These are phyloP conservation scores for Phallusia fumigata DNA, from an alignment of 23 tunicate genomes.

Conservation along the genomic window DNA sequence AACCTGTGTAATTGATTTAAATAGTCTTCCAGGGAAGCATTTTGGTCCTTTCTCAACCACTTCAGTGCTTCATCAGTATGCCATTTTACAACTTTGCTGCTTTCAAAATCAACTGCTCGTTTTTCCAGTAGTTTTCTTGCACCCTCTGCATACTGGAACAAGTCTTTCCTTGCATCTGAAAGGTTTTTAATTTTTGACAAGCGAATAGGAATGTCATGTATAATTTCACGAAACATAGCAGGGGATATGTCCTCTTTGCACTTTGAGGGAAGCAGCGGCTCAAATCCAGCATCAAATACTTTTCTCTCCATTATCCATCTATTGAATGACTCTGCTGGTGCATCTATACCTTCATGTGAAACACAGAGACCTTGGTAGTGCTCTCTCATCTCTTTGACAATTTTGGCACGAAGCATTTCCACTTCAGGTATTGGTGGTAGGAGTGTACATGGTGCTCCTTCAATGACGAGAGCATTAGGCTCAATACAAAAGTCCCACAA, in stretches of 20 bases:
- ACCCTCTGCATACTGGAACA: constrained; percentile 78
- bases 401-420: constrained; percentile 51
- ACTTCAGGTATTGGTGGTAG: constrained; percentile 76
- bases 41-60: constrained; percentile 82
- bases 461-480: constrained; percentile 63
- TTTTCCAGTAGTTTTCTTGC: constrained; percentile 75
- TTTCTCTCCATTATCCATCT: constrained; percentile 87
- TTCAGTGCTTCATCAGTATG: constrained; percentile 73
- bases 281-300: constrained; percentile 65
- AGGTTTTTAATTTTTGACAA: constrained; percentile 64
- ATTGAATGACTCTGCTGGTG: constrained; percentile 82
- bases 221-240: constrained; percentile 86
- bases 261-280: constrained; percentile 71
- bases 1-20: constrained; percentile 58
- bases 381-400: constrained; percentile 56
- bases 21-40: constrained; percentile 72
- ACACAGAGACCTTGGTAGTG: constrained; percentile 76
- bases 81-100: constrained; percentile 75
- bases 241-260: constrained; percentile 74
- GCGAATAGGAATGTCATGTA: constrained; percentile 82
- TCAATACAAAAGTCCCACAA: constrained; percentile 64
- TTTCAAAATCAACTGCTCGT: constrained; percentile 40
- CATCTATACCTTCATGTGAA: constrained; percentile 78
- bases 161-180: constrained; percentile 82
- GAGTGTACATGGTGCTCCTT: constrained; percentile 67